A percentile compares a stretch with the other conserved stretches of the same genome.
Evolutionary conservation across 2,797 vertebrate genomes (phyloP).

Genomic region (Naso thynnoides): DNA sequence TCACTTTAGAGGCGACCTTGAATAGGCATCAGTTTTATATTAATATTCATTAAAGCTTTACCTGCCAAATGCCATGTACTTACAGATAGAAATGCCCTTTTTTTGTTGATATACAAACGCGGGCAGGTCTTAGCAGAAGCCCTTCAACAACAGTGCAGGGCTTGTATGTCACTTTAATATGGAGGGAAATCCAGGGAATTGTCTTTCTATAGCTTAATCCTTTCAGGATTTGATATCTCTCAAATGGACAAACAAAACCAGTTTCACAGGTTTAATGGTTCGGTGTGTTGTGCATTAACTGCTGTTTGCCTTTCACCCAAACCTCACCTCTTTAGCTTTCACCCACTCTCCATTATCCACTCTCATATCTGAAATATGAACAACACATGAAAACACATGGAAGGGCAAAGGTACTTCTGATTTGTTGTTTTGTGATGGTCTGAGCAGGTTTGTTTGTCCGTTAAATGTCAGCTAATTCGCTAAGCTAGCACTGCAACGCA

Average conservation of each 20-base stretch:
- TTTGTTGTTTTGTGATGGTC: background rate
- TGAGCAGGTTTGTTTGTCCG: background rate
- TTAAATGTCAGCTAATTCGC: background rate
- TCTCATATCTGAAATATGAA: conserved; percentile 8
- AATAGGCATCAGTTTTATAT: conserved; percentile 42
- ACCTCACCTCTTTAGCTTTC: conserved; percentile 16
- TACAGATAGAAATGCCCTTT: conserved; percentile 20
- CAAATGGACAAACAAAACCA: background rate
- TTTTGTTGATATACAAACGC: background rate
- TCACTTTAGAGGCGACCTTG: conserved; percentile 39
- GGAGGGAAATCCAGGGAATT: background rate
- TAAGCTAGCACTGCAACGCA: background rate
- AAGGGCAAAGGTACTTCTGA: background rate
- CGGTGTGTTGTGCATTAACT: conserved; percentile 6
- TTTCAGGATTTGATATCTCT: background rate
- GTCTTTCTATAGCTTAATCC: conserved; percentile 4
- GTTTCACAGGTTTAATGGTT: conserved; percentile 3
- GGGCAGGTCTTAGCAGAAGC: background rate
- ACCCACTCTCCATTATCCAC: conserved; percentile 4
- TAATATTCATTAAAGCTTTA: conserved; percentile 23
- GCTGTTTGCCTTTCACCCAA: conserved; percentile 16
- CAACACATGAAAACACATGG: background rate
- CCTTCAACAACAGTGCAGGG: background rate
- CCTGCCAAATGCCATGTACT: conserved; percentile 12
- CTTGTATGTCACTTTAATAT: background rate